These are phyloP conservation scores for Xestia sexstrigata DNA, from an alignment of 2,888 invertebrate species.

Conservation along the genomic window DNA sequence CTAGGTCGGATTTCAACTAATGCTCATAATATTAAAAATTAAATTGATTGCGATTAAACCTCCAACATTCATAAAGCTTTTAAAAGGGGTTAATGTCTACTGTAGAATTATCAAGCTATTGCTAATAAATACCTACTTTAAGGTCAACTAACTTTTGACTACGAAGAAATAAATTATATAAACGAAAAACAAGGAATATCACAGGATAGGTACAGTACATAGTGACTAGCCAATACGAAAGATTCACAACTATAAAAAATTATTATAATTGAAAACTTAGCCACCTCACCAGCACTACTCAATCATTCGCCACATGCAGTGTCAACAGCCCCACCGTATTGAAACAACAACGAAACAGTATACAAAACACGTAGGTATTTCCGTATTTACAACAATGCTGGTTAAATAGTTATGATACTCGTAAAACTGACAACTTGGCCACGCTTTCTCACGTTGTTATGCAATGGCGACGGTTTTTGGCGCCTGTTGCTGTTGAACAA, in stretches of 20 bases:
- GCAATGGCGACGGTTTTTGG: slow-evolving; percentile 56
- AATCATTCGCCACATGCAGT: slow-evolving; percentile 49
- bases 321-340: slow-evolving; percentile 41
- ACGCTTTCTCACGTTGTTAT: slow-evolving; percentile 68
- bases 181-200: too few species aligned
- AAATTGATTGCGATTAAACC: background rate
- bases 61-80: too few species aligned
- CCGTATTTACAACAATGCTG: slow-evolving; percentile 53
- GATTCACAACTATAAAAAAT: background rate
- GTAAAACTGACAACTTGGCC: slow-evolving; percentile 62
- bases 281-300: slow-evolving; percentile 24
- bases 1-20: background rate
- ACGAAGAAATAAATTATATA: too few species aligned
- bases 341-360: slow-evolving; percentile 42
- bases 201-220: too few species aligned
- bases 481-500: slow-evolving; percentile 26
- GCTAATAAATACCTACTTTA: too few species aligned
- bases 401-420: slow-evolving; percentile 54
- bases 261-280: slow-evolving; percentile 3
- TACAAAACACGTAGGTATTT: slow-evolving; percentile 64
- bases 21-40: background rate
- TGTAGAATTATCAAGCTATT: too few species aligned
- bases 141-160: too few species aligned
- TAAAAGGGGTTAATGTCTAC: too few species aligned
- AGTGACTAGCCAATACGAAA: background rate